Conservation (phyloP, 1,140 invertebrate species). For the Ridgeia piscesae region DNA sequence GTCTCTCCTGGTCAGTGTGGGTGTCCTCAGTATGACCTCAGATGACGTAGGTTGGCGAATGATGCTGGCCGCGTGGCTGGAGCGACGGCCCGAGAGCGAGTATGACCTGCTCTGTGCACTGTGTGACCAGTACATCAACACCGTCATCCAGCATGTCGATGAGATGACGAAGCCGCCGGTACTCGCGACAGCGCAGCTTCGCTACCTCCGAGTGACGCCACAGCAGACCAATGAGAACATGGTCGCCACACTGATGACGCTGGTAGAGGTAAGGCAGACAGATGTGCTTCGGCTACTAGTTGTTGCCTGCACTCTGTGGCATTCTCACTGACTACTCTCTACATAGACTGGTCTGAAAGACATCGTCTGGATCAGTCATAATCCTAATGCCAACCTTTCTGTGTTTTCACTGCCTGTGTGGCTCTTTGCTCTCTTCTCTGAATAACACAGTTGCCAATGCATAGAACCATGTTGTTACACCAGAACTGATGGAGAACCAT, state of each 20-base stretch:
- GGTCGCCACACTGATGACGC: constrained; percentile 46
- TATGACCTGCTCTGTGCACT: constrained; percentile 35
- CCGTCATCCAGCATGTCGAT: constrained; percentile 45
- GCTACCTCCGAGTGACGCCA: constrained; percentile 31
- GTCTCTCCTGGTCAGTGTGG: constrained; percentile 50
- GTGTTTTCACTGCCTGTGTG: no score
- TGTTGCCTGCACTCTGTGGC: background rate
- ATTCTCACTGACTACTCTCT: no score
- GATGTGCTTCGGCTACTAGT: background rate
- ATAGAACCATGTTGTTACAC: no score
- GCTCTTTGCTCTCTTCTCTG: no score
- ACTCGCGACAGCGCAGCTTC: constrained; percentile 28
- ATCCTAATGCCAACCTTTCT: no score
- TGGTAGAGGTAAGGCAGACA: constrained; percentile 46
- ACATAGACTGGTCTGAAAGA: no score
- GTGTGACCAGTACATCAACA: constrained; percentile 51
- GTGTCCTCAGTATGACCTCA: constrained; percentile 47
- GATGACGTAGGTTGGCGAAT: constrained; percentile 53
- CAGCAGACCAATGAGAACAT: constrained; percentile 50
- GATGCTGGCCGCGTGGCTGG: constrained; percentile 52
- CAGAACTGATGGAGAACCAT: no score
- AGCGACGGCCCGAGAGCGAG: constrained; percentile 45
- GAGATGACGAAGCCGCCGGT: constrained; percentile 47
- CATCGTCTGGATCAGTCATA: background rate
- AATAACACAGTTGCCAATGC: no score